Percentiles rank a stretch among this genome's conserved stretches.
Evolutionary conservation across 2,797 vertebrate species (phyloP).

Genomic region (Girardinus metallicus): DNA sequence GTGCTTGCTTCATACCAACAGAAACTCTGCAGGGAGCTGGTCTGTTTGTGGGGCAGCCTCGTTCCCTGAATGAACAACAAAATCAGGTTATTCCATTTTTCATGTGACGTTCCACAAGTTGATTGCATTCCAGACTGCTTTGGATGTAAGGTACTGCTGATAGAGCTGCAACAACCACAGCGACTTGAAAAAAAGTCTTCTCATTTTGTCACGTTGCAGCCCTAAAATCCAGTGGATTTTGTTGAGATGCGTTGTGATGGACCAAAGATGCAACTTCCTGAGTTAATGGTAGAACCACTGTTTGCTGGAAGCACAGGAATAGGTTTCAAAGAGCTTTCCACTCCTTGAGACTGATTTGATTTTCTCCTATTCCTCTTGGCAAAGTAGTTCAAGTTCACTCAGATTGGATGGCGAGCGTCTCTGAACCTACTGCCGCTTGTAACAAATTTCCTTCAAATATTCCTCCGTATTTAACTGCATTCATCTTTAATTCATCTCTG

Average conservation of each 20-base stretch:
- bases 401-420: not conserved
- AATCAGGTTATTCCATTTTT: slow-evolving; percentile 37
- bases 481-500: not conserved
- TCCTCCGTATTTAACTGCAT: not conserved
- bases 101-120: slow-evolving; percentile 24
- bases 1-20: slow-evolving; percentile 50
- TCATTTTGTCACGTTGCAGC: not conserved
- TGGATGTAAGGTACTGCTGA: slow-evolving; percentile 17
- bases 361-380: not conserved
- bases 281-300: not conserved
- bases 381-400: not conserved
- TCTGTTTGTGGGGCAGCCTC: slow-evolving; percentile 45
- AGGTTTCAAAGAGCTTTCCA: not conserved
- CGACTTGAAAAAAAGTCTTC: not conserved
- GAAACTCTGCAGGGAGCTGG: slow-evolving; percentile 59
- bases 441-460: not conserved
- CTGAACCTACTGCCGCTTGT: not conserved
- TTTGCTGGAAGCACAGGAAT: not conserved
- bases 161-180: not conserved
- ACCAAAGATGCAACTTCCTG: not conserved
- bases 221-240: not conserved
- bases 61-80: slow-evolving; percentile 47
- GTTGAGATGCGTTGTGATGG: not conserved
- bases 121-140: slow-evolving; percentile 13
- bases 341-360: not conserved